A percentile compares a stretch with the other conserved stretches of the same genome.
phyloP scores from a whole-genome alignment of 2,113 vertebrate genomes.

The Oncorhynchus gorbuscha region DNA sequence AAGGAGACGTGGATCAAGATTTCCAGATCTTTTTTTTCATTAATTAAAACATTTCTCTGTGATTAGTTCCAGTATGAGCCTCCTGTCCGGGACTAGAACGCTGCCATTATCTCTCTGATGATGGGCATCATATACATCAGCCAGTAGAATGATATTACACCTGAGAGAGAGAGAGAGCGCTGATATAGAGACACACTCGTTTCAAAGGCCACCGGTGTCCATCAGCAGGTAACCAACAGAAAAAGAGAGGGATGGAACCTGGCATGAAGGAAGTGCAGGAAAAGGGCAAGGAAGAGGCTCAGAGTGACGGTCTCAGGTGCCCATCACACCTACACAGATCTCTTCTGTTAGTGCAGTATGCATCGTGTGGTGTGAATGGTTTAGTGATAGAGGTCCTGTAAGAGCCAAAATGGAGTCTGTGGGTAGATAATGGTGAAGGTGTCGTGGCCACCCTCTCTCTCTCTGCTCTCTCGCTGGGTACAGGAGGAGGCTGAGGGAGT shows the following conservation, averaged over 20 bases:
- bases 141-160: constrained; percentile 61
- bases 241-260: constrained; percentile 27
- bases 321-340: not conserved
- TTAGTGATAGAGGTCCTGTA: constrained; percentile 46
- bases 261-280: not conserved
- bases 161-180: constrained; percentile 25
- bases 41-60: constrained; percentile 76
- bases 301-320: not conserved
- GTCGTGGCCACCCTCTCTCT: constrained; percentile 36
- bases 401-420: constrained; percentile 44
- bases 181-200: not conserved
- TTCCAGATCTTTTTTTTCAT: constrained; percentile 56
- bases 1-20: constrained; percentile 54
- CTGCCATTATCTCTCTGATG: constrained; percentile 69
- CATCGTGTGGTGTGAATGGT: constrained; percentile 24
- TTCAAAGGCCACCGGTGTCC: constrained; percentile 46
- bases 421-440: constrained; percentile 50
- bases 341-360: not conserved
- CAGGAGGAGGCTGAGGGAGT: constrained; percentile 64
- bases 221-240: constrained; percentile 40
- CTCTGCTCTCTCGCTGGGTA: constrained; percentile 45
- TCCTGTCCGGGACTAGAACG: constrained; percentile 69
- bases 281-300: constrained; percentile 6
- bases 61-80: constrained; percentile 70
- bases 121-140: constrained; percentile 59